phyloP scores from a whole-genome alignment of 1,140 invertebrate species.

The Bombus haemorrhoidalis region DNA sequence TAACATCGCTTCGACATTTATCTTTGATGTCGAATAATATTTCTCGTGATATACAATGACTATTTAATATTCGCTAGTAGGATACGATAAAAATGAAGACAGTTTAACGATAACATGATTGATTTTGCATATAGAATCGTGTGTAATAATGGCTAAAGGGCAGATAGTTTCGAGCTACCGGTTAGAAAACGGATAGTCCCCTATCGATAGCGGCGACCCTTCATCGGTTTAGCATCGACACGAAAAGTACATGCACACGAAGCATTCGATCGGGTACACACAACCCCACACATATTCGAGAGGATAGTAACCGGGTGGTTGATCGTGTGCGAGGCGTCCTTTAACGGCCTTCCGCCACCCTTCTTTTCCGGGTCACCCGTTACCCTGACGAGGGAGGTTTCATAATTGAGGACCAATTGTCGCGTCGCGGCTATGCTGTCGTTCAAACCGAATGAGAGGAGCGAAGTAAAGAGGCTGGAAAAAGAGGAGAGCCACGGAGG shows the following conservation, averaged over 20 bases:
- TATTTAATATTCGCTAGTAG: background rate
- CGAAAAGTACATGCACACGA: constrained; percentile 58
- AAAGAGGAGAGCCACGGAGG: background rate
- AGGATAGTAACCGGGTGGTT: constrained; percentile 9
- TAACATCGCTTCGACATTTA: background rate
- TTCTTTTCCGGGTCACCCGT: constrained; percentile 63
- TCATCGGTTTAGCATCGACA: constrained; percentile 43
- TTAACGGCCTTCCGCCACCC: constrained; percentile 55
- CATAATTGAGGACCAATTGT: constrained; percentile 70
- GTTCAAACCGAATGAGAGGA: constrained; percentile 37
- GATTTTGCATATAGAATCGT: background rate
- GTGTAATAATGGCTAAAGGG: background rate
- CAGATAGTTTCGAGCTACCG: background rate
- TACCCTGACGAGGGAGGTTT: constrained; percentile 62
- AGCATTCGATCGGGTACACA: constrained; percentile 56
- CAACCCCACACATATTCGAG: constrained; percentile 9
- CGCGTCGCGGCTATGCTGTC: constrained; percentile 30
- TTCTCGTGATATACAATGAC: background rate
- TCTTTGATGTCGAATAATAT: background rate
- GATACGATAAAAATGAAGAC: background rate
- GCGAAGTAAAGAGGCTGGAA: constrained; percentile 44
- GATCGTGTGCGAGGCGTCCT: constrained; percentile 36
- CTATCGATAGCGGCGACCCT: constrained; percentile 46
- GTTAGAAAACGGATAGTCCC: background rate
- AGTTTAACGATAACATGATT: background rate